These are phyloP conservation scores for Stegodyphus dumicola DNA, from an alignment of 1,140 invertebrate species.

Conservation along the genomic window DNA sequence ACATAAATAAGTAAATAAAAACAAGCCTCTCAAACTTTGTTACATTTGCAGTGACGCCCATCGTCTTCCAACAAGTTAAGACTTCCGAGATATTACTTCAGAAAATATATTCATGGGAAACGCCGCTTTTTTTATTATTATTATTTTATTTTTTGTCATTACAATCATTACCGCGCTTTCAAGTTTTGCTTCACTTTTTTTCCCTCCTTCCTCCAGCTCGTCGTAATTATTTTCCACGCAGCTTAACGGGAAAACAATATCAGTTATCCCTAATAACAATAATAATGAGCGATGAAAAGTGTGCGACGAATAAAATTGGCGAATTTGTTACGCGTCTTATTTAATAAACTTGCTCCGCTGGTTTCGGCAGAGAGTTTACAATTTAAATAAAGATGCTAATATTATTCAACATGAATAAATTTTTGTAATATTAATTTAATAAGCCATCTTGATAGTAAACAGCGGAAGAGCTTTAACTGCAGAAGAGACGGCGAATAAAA, in stretches of 20 bases:
- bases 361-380: constrained; percentile 50
- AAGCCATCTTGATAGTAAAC: constrained; percentile 47
- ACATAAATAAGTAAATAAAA: neutral
- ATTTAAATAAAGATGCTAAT: constrained; percentile 60
- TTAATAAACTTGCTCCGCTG: constrained; percentile 58
- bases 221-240: constrained; percentile 59
- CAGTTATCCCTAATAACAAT: constrained; percentile 61
- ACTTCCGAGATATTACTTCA: constrained; percentile 39
- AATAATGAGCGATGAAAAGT: constrained; percentile 60
- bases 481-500: neutral
- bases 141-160: constrained; percentile 21
- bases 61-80: constrained; percentile 40
- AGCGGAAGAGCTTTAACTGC: constrained; percentile 33
- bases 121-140: constrained; percentile 6
- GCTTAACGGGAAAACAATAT: constrained; percentile 59
- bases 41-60: neutral
- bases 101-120: constrained; percentile 57
- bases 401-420: constrained; percentile 57
- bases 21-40: neutral
- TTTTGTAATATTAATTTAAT: constrained; percentile 61
- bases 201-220: constrained; percentile 13
- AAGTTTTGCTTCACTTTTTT: constrained; percentile 40
- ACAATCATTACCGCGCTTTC: constrained; percentile 52
- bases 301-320: constrained; percentile 57
- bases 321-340: constrained; percentile 59